Percentiles rank a stretch among this genome's conserved stretches.
These are phyloP conservation scores for Sebastolobus alascanus DNA, from an alignment of 2,797 vertebrate genomes.

Conservation along the genomic window DNA sequence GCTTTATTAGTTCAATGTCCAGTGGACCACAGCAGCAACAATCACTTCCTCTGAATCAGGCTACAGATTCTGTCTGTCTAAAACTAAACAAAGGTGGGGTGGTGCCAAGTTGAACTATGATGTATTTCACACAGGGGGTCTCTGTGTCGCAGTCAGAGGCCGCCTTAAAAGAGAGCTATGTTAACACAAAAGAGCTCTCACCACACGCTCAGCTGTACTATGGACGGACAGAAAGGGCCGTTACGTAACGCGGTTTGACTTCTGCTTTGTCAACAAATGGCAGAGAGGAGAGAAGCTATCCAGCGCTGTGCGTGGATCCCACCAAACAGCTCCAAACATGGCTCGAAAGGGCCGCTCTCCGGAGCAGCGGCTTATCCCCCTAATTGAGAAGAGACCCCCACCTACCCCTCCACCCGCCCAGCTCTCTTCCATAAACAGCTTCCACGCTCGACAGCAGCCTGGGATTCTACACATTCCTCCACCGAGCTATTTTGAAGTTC, in stretches of 20 bases:
- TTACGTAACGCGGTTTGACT: constrained; percentile 83
- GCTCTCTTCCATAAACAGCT: constrained; percentile 85
- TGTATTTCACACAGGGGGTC: constrained; percentile 51
- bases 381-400: constrained; percentile 77
- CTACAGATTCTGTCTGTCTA: constrained; percentile 42
- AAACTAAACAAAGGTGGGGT: constrained; percentile 40
- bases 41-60: constrained; percentile 17
- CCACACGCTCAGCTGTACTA: constrained; percentile 61
- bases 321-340: constrained; percentile 87
- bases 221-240: constrained; percentile 50
- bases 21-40: constrained; percentile 15
- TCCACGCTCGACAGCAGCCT: constrained; percentile 74
- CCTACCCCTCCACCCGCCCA: constrained; percentile 52
- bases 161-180: constrained; percentile 59
- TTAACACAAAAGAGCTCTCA: constrained; percentile 74
- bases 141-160: constrained; percentile 59
- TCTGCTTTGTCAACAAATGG: constrained; percentile 86
- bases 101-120: constrained; percentile 48
- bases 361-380: constrained; percentile 74
- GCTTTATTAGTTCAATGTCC: background rate
- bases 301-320: constrained; percentile 68
- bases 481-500: constrained; percentile 77
- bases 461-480: constrained; percentile 79
- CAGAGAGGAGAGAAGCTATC: constrained; percentile 76
- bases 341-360: constrained; percentile 72